phyloP scores from a whole-genome alignment of 2,797 vertebrate genomes.

The Tenualosa ilisha region DNA sequence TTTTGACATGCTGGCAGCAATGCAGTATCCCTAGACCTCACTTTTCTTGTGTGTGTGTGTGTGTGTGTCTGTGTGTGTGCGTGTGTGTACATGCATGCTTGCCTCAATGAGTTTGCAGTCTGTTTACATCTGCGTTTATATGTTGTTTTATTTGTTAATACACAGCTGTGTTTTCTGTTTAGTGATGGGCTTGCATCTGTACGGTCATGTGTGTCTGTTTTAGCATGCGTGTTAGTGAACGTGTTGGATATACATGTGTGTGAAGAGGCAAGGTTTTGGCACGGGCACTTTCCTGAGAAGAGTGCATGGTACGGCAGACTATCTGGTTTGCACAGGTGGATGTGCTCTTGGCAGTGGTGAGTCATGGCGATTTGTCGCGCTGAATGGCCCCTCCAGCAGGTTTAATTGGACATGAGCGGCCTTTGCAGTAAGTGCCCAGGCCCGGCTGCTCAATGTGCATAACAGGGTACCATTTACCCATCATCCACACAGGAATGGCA shows the following conservation, averaged over 20 bases:
- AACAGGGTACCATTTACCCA: slow-evolving; percentile 39
- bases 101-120: not conserved
- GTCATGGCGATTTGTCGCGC: slow-evolving; percentile 28
- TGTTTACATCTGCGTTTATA: not conserved
- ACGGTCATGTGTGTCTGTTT: not conserved
- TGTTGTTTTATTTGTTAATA: not conserved
- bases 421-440: not conserved
- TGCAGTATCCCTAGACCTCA: no score
- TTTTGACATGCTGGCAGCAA: not conserved
- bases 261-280: not conserved
- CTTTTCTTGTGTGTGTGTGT: not conserved
- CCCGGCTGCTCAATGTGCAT: slow-evolving; percentile 31
- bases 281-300: not conserved
- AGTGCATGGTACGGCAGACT: not conserved
- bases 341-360: not conserved
- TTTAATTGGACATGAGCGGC: slow-evolving; percentile 50
- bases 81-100: not conserved
- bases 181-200: not conserved
- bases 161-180: not conserved
- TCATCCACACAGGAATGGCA: slow-evolving; percentile 46
- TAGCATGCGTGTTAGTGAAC: not conserved
- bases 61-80: not conserved
- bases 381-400: slow-evolving; percentile 39
- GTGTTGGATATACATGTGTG: not conserved
- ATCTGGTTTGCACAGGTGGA: slow-evolving; percentile 6